These are phyloP conservation scores for Sipha maydis DNA, from an alignment of 2,888 invertebrate genomes.

Conservation along the genomic window DNA sequence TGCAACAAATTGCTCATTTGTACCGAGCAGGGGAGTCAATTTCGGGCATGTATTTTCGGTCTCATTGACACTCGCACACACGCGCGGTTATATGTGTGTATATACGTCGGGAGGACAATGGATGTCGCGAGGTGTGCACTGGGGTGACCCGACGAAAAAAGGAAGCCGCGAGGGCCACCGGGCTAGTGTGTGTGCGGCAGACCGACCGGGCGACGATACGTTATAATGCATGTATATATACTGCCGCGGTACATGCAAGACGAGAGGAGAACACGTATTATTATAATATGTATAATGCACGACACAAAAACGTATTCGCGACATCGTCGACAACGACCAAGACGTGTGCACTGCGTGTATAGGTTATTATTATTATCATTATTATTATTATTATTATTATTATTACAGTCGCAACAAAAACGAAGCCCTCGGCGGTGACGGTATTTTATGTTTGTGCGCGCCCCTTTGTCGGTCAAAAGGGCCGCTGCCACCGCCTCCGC, in stretches of 20 bases:
- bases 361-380: slow-evolving; percentile 40
- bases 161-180: slow-evolving; percentile 50
- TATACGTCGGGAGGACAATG: slow-evolving; percentile 10
- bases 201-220: slow-evolving; percentile 2
- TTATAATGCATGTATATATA: too few relatives aligned
- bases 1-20: slow-evolving; percentile 60
- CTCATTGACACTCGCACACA: slow-evolving; percentile 37
- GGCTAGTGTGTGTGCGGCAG: slow-evolving; percentile 36
- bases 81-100: not conserved
- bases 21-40: slow-evolving; percentile 52
- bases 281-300: not conserved
- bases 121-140: not conserved
- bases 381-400: slow-evolving; percentile 33
- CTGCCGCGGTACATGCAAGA: not conserved
- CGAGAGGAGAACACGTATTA: slow-evolving; percentile 5
- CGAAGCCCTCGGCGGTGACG: slow-evolving; percentile 14
- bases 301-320: slow-evolving; percentile 10
- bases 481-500: slow-evolving; percentile 10
- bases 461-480: slow-evolving; percentile 14
- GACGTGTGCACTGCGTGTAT: slow-evolving; percentile 2
- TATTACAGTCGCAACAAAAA: slow-evolving; percentile 6
- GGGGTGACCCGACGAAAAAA: slow-evolving; percentile 37
- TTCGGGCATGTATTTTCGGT: slow-evolving; percentile 54
- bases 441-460: slow-evolving; percentile 30
- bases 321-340: not conserved